Evolutionary conservation across 1,140 invertebrate species (phyloP), one percentile per base, ranked within the genome.

Genomic region (Araneus ventricosus): DNA sequence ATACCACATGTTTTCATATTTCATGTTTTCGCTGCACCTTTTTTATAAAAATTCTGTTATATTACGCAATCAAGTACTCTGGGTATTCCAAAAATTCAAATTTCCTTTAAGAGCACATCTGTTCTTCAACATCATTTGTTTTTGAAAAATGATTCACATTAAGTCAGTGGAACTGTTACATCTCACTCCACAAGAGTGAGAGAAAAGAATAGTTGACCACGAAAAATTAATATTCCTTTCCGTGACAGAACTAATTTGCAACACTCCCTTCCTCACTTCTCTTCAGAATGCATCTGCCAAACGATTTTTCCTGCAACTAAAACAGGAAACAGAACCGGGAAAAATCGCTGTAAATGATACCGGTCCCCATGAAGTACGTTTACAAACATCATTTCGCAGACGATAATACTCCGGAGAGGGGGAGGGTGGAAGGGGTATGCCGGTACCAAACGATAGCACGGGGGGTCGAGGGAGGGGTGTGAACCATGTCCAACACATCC

Each of bases 301-400:
- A 52, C 17, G 45, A 45, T 52, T 52, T 52, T 52, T 52, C 45
- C 45, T 52, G 45, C 1, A 20, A 61, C 20, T 24, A 61, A 61
- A 61, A 61, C 20, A 61, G 24, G 27, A 67, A 67, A 67, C n/a
- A 67, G 63, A 10, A 30, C 27, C 63, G n/a, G n/a, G 63, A 20
- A 34, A 75, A 75, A 75, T 34, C 2, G 30, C 70, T 10, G 70
- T 22, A 75, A 37, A 5, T 20, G 70, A 75, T 20, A 75, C 70
- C 30, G 30, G 63, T 10, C 8, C 24, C 63, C n/a, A 67, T 67
- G n/a, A 34, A 20, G 30, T 75, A 37, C 70, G 70, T 37, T 75
- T 75, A 37, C 70, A 75, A 37, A 75, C 70, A 75, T 75, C 70
- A 34, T 75, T 75, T 37, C 20, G 70, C 70, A 75, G 70, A 75